phyloP scores from a whole-genome alignment of 2,113 vertebrate genomes.

The Corythoichthys haematopterus region DNA sequence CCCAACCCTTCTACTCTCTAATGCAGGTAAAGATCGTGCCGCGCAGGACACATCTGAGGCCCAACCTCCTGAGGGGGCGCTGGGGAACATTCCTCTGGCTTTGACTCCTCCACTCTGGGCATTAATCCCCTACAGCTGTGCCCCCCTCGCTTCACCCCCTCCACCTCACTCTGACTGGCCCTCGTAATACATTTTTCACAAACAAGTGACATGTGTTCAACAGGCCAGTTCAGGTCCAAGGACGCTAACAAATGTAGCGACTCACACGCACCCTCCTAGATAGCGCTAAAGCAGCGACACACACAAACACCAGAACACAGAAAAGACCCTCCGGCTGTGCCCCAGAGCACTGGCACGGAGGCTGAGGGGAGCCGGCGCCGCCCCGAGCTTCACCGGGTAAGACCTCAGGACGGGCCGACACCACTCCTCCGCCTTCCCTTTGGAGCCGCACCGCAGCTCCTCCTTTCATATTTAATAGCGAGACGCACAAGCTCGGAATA shows the following conservation, averaged over 20 bases:
- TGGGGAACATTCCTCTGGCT: slow-evolving; percentile 87
- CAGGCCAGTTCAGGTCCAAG: slow-evolving; percentile 28
- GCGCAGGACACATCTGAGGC: slow-evolving; percentile 59
- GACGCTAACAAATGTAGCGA: slow-evolving; percentile 4
- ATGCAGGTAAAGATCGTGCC: slow-evolving; percentile 39
- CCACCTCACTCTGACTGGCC: slow-evolving; percentile 76
- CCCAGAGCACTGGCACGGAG: slow-evolving; percentile 45
- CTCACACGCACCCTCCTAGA: background rate
- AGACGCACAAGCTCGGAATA: slow-evolving; percentile 46
- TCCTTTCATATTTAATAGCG: slow-evolving; percentile 64
- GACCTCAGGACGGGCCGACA: slow-evolving; percentile 55
- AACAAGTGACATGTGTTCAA: slow-evolving; percentile 89
- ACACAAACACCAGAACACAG: slow-evolving; percentile 29
- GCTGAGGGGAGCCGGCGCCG: slow-evolving; percentile 47
- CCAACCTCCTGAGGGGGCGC: slow-evolving; percentile 63
- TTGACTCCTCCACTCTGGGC: slow-evolving; percentile 82
- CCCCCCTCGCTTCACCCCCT: slow-evolving; percentile 76
- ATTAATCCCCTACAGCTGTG: slow-evolving; percentile 98
- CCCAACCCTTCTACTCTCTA: slow-evolving; percentile 2
- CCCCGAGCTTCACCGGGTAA: slow-evolving; percentile 50
- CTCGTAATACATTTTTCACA: slow-evolving; percentile 92
- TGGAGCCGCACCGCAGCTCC: slow-evolving; percentile 44
- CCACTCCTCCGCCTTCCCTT: slow-evolving; percentile 44
- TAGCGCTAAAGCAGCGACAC: slow-evolving; percentile 19
- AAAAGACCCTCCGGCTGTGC: slow-evolving; percentile 63